Evolutionary conservation across 2,113 vertebrate species (phyloP), one percentile per base, ranked within the genome.

Genomic region (Carettochelys insculpta): DNA sequence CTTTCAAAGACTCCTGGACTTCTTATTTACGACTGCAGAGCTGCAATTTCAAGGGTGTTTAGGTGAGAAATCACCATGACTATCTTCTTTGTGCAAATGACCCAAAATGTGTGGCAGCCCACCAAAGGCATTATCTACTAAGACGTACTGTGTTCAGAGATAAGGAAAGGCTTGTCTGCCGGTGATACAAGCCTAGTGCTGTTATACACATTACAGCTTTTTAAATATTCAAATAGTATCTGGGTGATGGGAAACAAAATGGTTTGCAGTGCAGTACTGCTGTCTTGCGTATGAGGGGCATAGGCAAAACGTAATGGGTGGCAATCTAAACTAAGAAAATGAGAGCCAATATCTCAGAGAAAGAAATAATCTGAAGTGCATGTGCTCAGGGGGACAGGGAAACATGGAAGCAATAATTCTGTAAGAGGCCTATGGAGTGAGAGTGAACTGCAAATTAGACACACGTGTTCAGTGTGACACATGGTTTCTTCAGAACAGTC

Each of bases 41-140:
- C 78, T 80, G 76, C 80, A 88, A 95, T 95, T 96, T 95, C 91
- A 94, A 88, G 92, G 92, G 94, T 95, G 85, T 8, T 93, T 91
- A 94, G 61, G 54, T 61, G 80, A 83, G 92, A 92, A 94, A 92
- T 89, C 92, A 89, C 95, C 85, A n/a, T 93, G 90, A 91, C 90
- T 92, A 93, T 95, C 94, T 94, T 91, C 87, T 87, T 95, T 90
- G 92, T 89, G 85, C 86, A 87, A 82, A 87, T 52, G 56, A 79
- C 83, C 86, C 29, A 8, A 38, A 81, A 29, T 3, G 54, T 52
- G 84, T 80, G 92, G 87, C 87, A 92, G 82, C 29, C 61, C n/a
- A 34, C 86, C 2, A 51, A 90, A 77, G 85, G 10, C 17, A 51
- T 58, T 5, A 94, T 82, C 20, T 1, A 4, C 47, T 65, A 80